Base-by-base conservation (phyloP, 2,888 invertebrate species). In the Drosophila bunnanda region DNA sequence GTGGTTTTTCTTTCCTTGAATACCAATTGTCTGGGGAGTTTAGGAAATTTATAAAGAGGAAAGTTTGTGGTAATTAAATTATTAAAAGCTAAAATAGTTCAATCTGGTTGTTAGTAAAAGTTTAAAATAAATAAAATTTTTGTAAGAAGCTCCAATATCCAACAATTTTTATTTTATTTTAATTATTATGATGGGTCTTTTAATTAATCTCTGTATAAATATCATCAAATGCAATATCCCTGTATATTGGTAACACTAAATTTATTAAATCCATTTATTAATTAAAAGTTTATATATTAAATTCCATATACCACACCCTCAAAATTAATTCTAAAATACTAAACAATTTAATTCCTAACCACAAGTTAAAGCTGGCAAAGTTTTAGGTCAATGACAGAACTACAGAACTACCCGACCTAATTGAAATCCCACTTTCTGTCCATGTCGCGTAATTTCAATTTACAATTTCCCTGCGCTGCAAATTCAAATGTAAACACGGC, bases 401-500 rank as follows among this genome's bases (percentile, higher is more conserved):
- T 50, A 15, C n/a, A n/a, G n/a, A n/a, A n/a, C 15, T 5, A 30
- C 25, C 10, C 54, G n/a, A 53, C 22, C 53, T 5, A 34, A 53
- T 39, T 28, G 54, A 17, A 30, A 52, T 52, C 38, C 25, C 50
- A 38, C 25, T 59, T 56, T 32, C 22, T 28, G 53, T 39, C 13
- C 53, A 44, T 46, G 67, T 66, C 53, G 34, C 59, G 66, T 58
- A 60, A 59, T 76, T 86, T 75, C 30, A 67, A 79, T 82, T 77
- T 74, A 59, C 75, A 76, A 76, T 79, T 82, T 79, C 72, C 72
- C 72, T 68, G 70, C 43, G 59, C 75, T 85, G 62, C 50, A 48
- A 75, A 85, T 88, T 80, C 80, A 84, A 85, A 88, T 80, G 60
- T 76, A 85, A 78, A 65, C 79, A 80, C 56, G 53, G 55, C 46